A percentile compares a stretch with the other conserved stretches of the same genome.
phyloP scores from a whole-genome alignment of 1,140 invertebrate species.

The Eumeta japonica region DNA sequence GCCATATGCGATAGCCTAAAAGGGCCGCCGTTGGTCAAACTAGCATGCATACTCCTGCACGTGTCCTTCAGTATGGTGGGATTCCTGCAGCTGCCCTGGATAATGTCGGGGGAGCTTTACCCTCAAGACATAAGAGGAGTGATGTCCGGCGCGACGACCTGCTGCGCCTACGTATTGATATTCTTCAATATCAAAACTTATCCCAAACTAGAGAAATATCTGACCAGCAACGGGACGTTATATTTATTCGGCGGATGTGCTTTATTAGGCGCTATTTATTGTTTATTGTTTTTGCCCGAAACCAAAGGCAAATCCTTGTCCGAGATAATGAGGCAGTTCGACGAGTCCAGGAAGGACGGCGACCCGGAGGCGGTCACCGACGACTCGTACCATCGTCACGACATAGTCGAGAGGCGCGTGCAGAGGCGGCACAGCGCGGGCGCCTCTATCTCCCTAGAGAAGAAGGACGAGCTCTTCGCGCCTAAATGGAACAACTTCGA shows the following conservation, averaged over 20 bases:
- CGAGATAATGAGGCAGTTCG: slow-evolving; percentile 71
- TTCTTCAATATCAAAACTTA: slow-evolving; percentile 72
- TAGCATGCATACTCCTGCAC: slow-evolving; percentile 65
- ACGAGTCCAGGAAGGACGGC: slow-evolving; percentile 38
- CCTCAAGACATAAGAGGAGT: slow-evolving; percentile 66
- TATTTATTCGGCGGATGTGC: slow-evolving; percentile 74
- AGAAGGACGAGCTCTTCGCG: slow-evolving; percentile 21
- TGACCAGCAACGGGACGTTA: slow-evolving; percentile 70
- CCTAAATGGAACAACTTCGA: slow-evolving; percentile 26
- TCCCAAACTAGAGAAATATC: slow-evolving; percentile 57
- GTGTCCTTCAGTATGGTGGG: slow-evolving; percentile 74
- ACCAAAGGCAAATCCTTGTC: slow-evolving; percentile 77
- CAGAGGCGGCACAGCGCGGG: slow-evolving; percentile 42
- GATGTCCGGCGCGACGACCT: slow-evolving; percentile 68
- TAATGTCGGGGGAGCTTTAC: slow-evolving; percentile 74
- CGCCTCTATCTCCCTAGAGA: slow-evolving; percentile 35
- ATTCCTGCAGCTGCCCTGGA: slow-evolving; percentile 72
- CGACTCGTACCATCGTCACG: slow-evolving; percentile 18
- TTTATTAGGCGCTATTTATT: slow-evolving; percentile 66
- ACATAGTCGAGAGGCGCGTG: slow-evolving; percentile 22
- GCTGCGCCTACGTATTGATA: slow-evolving; percentile 69
- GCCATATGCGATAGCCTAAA: slow-evolving; percentile 54
- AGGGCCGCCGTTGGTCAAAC: slow-evolving; percentile 58
- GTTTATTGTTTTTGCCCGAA: slow-evolving; percentile 72
- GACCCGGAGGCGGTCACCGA: slow-evolving; percentile 28